Conservation (phyloP, 2,888 invertebrate species). For the Oxytorus armatus region DNA sequence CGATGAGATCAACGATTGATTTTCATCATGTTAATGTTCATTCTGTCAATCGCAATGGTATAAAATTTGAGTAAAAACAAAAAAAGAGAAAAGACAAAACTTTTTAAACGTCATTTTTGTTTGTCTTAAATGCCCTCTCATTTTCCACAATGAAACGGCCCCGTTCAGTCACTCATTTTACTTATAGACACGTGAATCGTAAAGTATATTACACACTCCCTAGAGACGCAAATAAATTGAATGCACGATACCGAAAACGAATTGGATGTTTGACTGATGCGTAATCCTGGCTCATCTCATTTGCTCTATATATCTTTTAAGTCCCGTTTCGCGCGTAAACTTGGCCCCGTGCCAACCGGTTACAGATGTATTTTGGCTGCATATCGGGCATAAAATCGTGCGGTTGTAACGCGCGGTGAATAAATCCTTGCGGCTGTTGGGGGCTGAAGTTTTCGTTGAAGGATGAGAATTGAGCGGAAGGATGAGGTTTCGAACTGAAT, state of each 20-base stretch:
- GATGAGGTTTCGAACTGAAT: conserved; percentile 53
- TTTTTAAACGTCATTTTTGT: neutral
- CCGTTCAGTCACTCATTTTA: neutral
- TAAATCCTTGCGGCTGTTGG: conserved; percentile 60
- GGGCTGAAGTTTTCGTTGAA: conserved; percentile 29
- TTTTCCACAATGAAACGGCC: neutral
- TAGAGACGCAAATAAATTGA: conserved; percentile 48
- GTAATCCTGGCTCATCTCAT: conserved; percentile 14
- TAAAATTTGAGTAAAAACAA: no score
- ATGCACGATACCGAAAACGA: conserved; percentile 46
- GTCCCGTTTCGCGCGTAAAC: conserved; percentile 13
- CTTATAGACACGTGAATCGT: neutral
- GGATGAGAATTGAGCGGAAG: conserved; percentile 50
- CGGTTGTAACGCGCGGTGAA: conserved; percentile 65
- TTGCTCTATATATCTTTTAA: conserved; percentile 15
- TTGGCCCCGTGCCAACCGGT: conserved; percentile 71
- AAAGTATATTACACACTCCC: neutral
- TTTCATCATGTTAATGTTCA: no score
- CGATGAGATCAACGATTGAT: no score
- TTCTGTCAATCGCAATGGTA: no score
- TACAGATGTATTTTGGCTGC: conserved; percentile 65
- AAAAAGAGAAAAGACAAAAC: neutral
- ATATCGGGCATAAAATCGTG: conserved; percentile 69
- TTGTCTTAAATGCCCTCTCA: neutral
- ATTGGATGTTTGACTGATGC: conserved; percentile 57